Base-by-base conservation (phyloP, 2,113 vertebrate species). In the Laticauda colubrina region DNA sequence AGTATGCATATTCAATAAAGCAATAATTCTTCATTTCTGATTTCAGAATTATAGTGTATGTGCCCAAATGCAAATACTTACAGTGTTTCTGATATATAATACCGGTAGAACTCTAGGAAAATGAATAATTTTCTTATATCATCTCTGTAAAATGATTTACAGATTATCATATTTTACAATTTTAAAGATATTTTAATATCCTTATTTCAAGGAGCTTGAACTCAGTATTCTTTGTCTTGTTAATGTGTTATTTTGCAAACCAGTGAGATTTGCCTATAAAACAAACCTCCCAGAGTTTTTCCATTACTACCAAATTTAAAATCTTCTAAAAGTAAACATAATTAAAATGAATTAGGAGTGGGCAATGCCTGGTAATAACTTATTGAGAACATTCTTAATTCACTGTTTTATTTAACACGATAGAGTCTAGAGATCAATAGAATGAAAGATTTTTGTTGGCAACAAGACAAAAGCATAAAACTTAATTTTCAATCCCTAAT, bases 401-500 rank as follows among this genome's bases (percentile, higher is more conserved):
- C 53, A 57, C n/a, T 91, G 20, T 93, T 94, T 94, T 86, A 90
- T 91, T 93, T 93, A 93, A 87, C 69, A 85, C 5, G 5, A 75
- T 90, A 88, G 85, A 24, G 53, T 92, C 88, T 90, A 43, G 88
- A 94, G 91, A 23, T 75, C 85, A 87, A 90, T 87, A 90, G 64
- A 24, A 90, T 89, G 87, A 87, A 90, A 87, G 53, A 92, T 59
- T 85, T 85, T 87, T 56, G 18, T 64, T 85, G 90, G 91, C 75
- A 81, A 81, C 53, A 57, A 92, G 85, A 87, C 91, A 92, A 90
- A 88, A 51, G 20, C 88, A 59, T 92, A 90, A 90, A 53, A 23
- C 88, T 43, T 92, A 56, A 92, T 90, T 94, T 90, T 88, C 54
- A 90, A n/a, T 26, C 53, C 53, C 64, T 90, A 94, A 94, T 92